Evolutionary conservation across 2,797 vertebrate species (phyloP), one percentile per base, ranked within the genome.

Genomic region (Mallotus villosus): DNA sequence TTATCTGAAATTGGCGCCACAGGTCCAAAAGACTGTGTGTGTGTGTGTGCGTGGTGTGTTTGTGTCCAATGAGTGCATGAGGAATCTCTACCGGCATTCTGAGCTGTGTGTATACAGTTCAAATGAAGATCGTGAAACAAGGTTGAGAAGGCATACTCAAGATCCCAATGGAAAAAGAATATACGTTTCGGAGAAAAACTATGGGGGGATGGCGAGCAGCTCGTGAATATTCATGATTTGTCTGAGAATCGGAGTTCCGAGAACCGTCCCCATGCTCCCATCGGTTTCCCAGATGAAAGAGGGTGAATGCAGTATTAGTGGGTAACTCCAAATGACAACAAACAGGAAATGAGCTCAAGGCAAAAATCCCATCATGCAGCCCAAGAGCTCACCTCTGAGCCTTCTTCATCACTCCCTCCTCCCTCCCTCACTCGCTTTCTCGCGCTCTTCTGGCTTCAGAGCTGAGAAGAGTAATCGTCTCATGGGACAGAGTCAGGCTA

Each of bases 201-300:
- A n/a, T n/a, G 27, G 53, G 25, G 46, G 51, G 61, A 70, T 9
- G 19, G 21, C 4, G 37, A 25, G 32, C 41, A 46, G 63, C 71
- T 53, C 37, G 74, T 79, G 66, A 82, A 78, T 76, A 61, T 79
- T 58, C 74, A 76, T 77, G 70, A 16, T 77, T 71, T 57, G 12
- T 29, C 32, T 71, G 34, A 8, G 37, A 70, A 77, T 66, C 71
- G 71, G 60, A 60, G 70, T 41, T 41, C 37, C 69, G 77, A 66
- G 72, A 74, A 78, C 46, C 25, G 59, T 22, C 51, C 78, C n/a
- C 37, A n/a, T 0, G 8, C 2, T 1, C 63, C 77, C 53, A 68
- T 46, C 53, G 32, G 76, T 76, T 72, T 75, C 74, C 16, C 76
- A 79, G 64, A 71, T 76, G 37, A 77, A 77, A 68, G 65, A 72